These are phyloP conservation scores for Gambusia affinis DNA, from an alignment of 2,113 vertebrate genomes.

Conservation along the genomic window DNA sequence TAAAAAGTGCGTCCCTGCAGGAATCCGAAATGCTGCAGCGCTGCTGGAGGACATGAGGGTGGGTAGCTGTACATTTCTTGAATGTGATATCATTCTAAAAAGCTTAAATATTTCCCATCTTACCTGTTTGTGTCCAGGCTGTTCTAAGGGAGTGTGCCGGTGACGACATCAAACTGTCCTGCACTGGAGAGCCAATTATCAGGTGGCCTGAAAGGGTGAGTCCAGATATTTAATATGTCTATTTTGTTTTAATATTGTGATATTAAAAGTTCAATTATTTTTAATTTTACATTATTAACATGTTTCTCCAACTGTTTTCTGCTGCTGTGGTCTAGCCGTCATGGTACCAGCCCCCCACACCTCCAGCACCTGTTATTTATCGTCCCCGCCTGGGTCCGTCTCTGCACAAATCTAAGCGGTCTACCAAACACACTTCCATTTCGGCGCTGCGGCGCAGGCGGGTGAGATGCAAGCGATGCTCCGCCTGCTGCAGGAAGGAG, in stretches of 20 bases:
- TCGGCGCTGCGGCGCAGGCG: constrained; percentile 88
- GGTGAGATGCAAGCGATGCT: constrained; percentile 92
- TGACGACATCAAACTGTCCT: constrained; percentile 88
- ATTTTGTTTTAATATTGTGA: too few relatives aligned
- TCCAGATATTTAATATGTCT: not conserved
- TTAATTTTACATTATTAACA: not conserved
- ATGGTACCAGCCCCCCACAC: constrained; percentile 77
- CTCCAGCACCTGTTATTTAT: constrained; percentile 60
- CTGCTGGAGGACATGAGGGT: constrained; percentile 91
- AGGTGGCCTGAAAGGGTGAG: constrained; percentile 96
- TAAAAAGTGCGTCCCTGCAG: constrained; percentile 94
- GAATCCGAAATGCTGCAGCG: constrained; percentile 88
- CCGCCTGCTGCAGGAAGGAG: constrained; percentile 90
- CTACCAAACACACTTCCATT: constrained; percentile 83
- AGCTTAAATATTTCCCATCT: not conserved
- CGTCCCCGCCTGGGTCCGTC: constrained; percentile 68
- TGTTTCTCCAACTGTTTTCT: not conserved
- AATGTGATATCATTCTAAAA: not conserved
- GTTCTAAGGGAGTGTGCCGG: constrained; percentile 86
- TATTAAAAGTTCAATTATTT: not conserved
- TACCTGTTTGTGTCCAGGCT: constrained; percentile 67
- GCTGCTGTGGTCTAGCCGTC: constrained; percentile 66
- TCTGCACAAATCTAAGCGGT: constrained; percentile 79
- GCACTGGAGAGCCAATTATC: constrained; percentile 94
- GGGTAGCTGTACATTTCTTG: constrained; percentile 26